Evolutionary conservation across 2,797 vertebrate species (phyloP), one percentile per base, ranked within the genome.

Genomic region (Taenioides sp.): DNA sequence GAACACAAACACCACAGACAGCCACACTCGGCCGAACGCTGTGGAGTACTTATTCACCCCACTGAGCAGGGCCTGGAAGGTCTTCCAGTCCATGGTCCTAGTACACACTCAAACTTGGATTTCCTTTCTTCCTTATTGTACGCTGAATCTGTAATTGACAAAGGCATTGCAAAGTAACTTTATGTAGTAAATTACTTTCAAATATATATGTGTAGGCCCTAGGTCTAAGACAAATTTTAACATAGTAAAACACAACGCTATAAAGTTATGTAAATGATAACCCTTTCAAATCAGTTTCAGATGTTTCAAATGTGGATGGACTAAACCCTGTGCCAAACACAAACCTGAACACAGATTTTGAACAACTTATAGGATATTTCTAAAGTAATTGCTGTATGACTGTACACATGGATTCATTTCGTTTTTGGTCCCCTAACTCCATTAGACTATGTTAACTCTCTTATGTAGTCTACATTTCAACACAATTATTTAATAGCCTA

Each of bases 31-130:
- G 1, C 98, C 91, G 0, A 99, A 99, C 0, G 97, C 97, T 0
- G 98, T 99, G 70, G 97, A 98, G 84, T 99, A 99, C 67, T 97
- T 98, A 89, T 98, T 99, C 70, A 99, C 96, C 0, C 98, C 97
- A 0, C 95, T 99, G 86, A 99, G 94, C 2, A 99, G 95, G 0
- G 75, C 85, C 84, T 98, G 96, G 57, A 99, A 94, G 0, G 94
- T 96, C 87, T 98, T 99, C 98, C 98, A 99, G 84, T 99, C 98
- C 98, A 99, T 99, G 90, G 77, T 20, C 9, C 72, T 60, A 65
- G 70, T 67, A 70, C 71, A 37, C 3, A 18, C 65, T 89, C 78
- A 86, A 58, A 76, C 27, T 25, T 16, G 73, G 60, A 73, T 9
- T 1, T 69, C 62, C 22, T 77, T 72, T 78, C 57, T 72, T 52